Evolutionary conservation across 2,888 invertebrate genomes (phyloP), one percentile per base, ranked within the genome.

Genomic region (Chrysotoxum bicinctum): DNA sequence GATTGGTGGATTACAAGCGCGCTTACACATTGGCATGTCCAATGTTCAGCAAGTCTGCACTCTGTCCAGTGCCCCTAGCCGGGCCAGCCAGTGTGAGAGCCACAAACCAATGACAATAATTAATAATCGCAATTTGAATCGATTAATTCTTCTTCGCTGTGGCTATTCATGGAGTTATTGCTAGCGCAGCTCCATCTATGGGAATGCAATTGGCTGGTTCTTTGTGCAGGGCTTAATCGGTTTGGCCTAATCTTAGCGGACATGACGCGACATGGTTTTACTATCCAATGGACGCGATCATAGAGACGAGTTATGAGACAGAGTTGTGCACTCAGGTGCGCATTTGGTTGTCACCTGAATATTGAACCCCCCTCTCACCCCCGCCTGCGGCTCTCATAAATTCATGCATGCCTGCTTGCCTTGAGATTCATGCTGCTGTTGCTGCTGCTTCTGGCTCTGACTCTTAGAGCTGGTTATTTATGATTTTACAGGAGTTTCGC

Each of bases 121-220:
- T 84, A 84, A 84, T 84, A 84, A 84, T 84, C 80, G 60, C 84
- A 80, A 84, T 84, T 84, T 75, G 84, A 80, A 72, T 75, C 84
- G 75, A 84, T 80, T 84, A 79, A 72, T 32, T 69, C 26, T 54
- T 43, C 10, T 30, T 43, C 16, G 32, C 43, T 26, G 9, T 62
- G 43, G 64, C 54, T 16, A 40, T 30, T 23, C 52, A 74, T 26
- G 50, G 52, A 35, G 19, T 66, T 66, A 50, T 66, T 32, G 21
- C 52, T 66, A 37, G 52, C 30, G 74, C 58, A 56, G 74, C 69
- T 58, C 75, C 80, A 75, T 75, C 80, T 79, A 84, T 75, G 80
- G 75, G 79, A 79, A 79, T 70, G 79, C 58, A 66, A 66, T 66
- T 50, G n/a, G 23, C 66, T 66, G 50, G 10, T 35, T 66, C 21